A percentile compares a stretch with the other conserved stretches of the same genome.
These are phyloP conservation scores for Isaurus tuberculatus DNA, from an alignment of 92 coral and sea anemone species.

Conservation along the genomic window DNA sequence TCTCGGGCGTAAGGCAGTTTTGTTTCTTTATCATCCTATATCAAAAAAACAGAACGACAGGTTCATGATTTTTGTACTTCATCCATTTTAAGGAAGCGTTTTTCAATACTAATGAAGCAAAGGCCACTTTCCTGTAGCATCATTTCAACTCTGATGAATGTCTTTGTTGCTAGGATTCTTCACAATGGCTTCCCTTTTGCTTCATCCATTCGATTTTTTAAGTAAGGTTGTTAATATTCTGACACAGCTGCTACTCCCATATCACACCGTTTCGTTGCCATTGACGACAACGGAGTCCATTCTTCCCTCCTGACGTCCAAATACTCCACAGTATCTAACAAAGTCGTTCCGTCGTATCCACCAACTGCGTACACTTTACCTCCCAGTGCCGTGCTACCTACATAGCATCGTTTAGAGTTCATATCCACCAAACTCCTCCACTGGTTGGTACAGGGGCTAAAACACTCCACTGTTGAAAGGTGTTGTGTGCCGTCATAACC, in stretches of 20 bases:
- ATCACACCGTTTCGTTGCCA: constrained; percentile 91
- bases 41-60: no score
- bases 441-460: constrained; percentile 92
- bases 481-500: constrained; percentile 98
- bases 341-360: constrained; percentile 89
- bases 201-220: no score
- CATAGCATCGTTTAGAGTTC: constrained; percentile 93
- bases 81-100: no score
- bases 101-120: no score
- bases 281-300: constrained; percentile 79
- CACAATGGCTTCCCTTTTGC: no score
- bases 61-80: no score
- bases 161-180: no score
- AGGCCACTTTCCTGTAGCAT: no score
- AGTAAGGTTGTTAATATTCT: constrained; percentile 64
- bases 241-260: constrained; percentile 92
- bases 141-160: no score
- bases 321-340: constrained; percentile 81
- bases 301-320: constrained; percentile 78
- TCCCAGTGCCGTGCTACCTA: constrained; percentile 88
- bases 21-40: no score
- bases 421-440: constrained; percentile 83
- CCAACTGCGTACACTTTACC: constrained; percentile 94
- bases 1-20: no score
- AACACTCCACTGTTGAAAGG: constrained; percentile 90